Conservation (phyloP, 2,888 invertebrate genomes). For the Anoplius nigerrimus region DNA sequence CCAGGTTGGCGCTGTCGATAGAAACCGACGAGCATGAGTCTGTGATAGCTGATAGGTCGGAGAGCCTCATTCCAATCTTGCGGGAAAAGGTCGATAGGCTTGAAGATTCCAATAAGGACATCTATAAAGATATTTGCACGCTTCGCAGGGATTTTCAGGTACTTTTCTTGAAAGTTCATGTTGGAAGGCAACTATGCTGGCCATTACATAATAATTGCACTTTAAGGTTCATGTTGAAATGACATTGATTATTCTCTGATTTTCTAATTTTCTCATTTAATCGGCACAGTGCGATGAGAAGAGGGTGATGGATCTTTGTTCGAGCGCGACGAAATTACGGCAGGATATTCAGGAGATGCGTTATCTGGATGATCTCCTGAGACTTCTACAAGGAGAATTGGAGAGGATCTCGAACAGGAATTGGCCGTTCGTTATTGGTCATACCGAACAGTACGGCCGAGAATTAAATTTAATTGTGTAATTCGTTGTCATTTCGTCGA, state of each 20-base stretch:
- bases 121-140: constrained; percentile 58
- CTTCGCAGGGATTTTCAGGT: constrained; percentile 66
- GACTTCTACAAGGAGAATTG: constrained; percentile 66
- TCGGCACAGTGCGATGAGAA: constrained; percentile 63
- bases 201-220: too few relatives aligned
- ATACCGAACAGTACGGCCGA: constrained; percentile 51
- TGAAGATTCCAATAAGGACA: constrained; percentile 57
- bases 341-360: constrained; percentile 65
- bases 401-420: constrained; percentile 65
- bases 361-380: constrained; percentile 69
- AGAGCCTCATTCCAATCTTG: constrained; percentile 54
- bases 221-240: not conserved
- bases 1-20: constrained; percentile 64
- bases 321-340: constrained; percentile 57
- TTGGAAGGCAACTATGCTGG: too few relatives aligned
- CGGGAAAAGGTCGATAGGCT: constrained; percentile 62
- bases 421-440: constrained; percentile 70
- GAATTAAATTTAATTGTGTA: constrained; percentile 68
- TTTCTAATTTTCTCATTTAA: not conserved
- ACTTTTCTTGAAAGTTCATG: not conserved
- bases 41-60: constrained; percentile 37
- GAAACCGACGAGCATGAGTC: constrained; percentile 57
- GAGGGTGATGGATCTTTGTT: constrained; percentile 60
- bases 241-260: not conserved
- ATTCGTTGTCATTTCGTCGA: constrained; percentile 9